Evolutionary conservation across 2,888 invertebrate genomes (phyloP).

Genomic region (Campoplex nolae): DNA sequence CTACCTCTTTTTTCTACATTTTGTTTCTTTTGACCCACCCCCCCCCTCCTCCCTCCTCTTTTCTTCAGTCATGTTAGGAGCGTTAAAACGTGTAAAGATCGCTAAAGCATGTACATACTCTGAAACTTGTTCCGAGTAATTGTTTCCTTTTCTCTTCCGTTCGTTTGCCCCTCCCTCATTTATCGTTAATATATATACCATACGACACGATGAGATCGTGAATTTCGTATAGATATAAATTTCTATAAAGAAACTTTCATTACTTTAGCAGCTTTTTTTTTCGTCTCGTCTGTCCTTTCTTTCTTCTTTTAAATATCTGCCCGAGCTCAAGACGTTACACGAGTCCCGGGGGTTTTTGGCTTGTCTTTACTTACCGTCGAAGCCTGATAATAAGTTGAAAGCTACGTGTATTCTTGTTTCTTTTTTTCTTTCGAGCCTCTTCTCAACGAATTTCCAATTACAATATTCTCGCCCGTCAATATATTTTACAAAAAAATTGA

Average conservation of each 20-base stretch:
- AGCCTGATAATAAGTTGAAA: conserved; percentile 60
- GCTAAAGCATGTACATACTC: conserved; percentile 75
- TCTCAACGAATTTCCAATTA: conserved; percentile 73
- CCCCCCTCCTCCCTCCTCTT: background rate
- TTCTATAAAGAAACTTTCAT: conserved; percentile 69
- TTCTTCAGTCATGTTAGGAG: conserved; percentile 72
- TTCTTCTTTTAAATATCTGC: conserved; percentile 46
- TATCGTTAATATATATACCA: conserved; percentile 46
- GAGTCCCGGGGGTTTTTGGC: conserved; percentile 40
- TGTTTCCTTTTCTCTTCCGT: conserved; percentile 37
- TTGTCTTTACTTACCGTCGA: conserved; percentile 40
- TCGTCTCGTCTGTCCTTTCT: conserved; percentile 54
- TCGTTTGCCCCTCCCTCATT: conserved; percentile 36
- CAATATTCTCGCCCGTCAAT: conserved; percentile 46
- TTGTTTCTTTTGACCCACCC: conserved; percentile 23
- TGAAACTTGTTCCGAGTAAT: conserved; percentile 59
- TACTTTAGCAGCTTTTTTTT: conserved; percentile 54
- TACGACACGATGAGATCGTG: conserved; percentile 41
- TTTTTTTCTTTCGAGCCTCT: conserved; percentile 40
- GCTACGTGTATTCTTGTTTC: conserved; percentile 35
- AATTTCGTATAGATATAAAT: conserved; percentile 46
- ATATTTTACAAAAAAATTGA: conserved; percentile 69
- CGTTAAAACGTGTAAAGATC: conserved; percentile 75
- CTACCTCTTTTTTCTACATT: conserved; percentile 51
- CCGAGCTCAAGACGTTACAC: conserved; percentile 21